A percentile compares a stretch with the other conserved stretches of the same genome.
Evolutionary conservation across 2,113 vertebrate species (phyloP).

Genomic region (Regulus satrapa): DNA sequence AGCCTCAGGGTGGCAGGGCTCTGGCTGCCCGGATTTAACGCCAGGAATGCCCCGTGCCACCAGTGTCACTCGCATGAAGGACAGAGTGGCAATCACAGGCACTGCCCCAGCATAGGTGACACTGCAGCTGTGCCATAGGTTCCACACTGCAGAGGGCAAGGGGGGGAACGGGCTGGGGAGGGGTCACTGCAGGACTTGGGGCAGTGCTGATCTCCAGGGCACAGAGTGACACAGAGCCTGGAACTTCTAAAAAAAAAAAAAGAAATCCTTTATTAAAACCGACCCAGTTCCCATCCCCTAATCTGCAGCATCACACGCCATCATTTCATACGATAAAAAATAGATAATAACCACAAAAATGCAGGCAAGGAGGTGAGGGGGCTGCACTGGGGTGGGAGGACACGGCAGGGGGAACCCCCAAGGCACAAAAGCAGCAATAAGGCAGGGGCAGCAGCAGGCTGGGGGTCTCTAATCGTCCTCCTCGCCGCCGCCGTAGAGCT

Average conservation of each 20-base stretch:
- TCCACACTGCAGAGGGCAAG: background rate
- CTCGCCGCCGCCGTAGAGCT: slow-evolving; percentile 92
- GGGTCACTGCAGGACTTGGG: background rate
- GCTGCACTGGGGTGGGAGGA: background rate
- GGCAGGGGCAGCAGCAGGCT: background rate
- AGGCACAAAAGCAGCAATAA: background rate
- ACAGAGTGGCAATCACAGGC: accelerated
- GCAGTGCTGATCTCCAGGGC: accelerated
- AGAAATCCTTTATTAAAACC: slow-evolving; percentile 11
- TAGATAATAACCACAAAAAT: background rate
- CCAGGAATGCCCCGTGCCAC: background rate
- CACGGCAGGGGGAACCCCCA: background rate
- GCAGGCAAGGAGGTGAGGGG: background rate
- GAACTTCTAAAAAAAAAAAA: slow-evolving; percentile 2
- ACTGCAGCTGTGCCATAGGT: background rate
- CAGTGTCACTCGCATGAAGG: no score
- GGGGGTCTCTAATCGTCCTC: slow-evolving; percentile 55
- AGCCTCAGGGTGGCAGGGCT: background rate
- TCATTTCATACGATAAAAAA: slow-evolving; percentile 4
- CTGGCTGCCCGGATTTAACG: background rate
- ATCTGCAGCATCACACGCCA: background rate
- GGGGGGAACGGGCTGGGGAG: background rate
- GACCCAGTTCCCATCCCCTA: background rate
- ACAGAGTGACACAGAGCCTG: background rate
- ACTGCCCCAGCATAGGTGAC: background rate